phyloP scores from a whole-genome alignment of 1,140 invertebrate genomes.

The Laodelphax striatellus region DNA sequence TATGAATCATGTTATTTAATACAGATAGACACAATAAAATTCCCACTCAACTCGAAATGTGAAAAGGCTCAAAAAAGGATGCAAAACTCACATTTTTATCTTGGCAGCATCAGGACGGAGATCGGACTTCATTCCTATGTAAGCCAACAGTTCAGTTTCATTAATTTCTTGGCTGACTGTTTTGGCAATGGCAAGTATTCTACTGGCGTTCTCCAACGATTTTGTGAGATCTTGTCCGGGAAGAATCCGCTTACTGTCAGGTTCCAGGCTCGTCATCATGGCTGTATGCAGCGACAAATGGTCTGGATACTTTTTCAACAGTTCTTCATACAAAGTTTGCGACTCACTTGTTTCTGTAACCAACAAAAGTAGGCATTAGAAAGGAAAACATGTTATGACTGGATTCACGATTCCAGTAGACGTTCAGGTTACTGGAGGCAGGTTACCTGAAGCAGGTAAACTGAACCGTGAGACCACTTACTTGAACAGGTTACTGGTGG shows the following conservation, averaged over 20 bases:
- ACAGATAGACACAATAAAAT: too few species aligned
- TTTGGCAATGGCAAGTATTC: slow-evolving; percentile 44
- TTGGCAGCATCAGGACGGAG: slow-evolving; percentile 60
- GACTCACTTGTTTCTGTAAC: slow-evolving; percentile 45
- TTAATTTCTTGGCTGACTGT: slow-evolving; percentile 61
- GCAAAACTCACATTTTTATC: slow-evolving; percentile 58
- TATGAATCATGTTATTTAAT: too few species aligned
- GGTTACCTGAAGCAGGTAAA: too few species aligned
- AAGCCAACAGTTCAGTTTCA: slow-evolving; percentile 53
- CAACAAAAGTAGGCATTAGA: background rate
- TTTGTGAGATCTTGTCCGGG: slow-evolving; percentile 11
- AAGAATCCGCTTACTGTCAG: slow-evolving; percentile 28
- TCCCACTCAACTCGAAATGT: too few species aligned
- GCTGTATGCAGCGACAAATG: slow-evolving; percentile 63
- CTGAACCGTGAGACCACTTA: too few species aligned
- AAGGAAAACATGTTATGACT: too few species aligned
- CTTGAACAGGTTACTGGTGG: too few species aligned
- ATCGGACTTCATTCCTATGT: slow-evolving; percentile 70
- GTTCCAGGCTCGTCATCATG: slow-evolving; percentile 63
- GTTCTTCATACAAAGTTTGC: slow-evolving; percentile 61
- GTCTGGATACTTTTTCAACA: slow-evolving; percentile 53
- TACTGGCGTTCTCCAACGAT: slow-evolving; percentile 28
- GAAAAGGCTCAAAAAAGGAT: background rate
- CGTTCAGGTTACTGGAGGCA: too few species aligned
- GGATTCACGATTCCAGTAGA: too few species aligned